phyloP scores from a whole-genome alignment of 2,797 vertebrate genomes.

The Lacerta bilineata region DNA sequence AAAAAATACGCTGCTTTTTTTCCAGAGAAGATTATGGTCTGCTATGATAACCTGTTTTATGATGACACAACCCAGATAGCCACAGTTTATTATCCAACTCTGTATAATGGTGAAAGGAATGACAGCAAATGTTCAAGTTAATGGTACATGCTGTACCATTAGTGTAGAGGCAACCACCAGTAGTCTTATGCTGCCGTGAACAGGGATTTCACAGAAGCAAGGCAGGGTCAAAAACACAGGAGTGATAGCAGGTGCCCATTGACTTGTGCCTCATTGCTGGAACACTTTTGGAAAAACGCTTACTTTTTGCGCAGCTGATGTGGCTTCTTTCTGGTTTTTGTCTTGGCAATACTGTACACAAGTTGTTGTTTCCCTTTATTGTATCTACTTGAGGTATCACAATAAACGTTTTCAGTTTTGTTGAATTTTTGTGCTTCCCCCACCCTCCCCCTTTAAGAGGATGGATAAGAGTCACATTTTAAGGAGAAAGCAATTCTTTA shows the following conservation, averaged over 20 bases:
- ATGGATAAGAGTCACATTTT: neutral
- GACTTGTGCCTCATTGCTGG: constrained; percentile 86
- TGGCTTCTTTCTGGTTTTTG: constrained; percentile 89
- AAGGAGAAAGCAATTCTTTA: neutral
- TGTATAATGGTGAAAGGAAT: constrained; percentile 6
- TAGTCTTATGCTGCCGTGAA: constrained; percentile 67
- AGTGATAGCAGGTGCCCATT: constrained; percentile 82
- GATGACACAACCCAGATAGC: neutral
- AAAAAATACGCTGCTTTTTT: neutral
- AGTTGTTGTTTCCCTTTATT: constrained; percentile 92
- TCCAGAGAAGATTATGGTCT: constrained; percentile 14
- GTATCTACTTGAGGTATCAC: constrained; percentile 92
- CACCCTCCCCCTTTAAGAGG: neutral
- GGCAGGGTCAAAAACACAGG: constrained; percentile 84
- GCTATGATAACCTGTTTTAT: constrained; percentile 15
- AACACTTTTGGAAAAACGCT: constrained; percentile 76
- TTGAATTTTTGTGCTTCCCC: constrained; percentile 48
- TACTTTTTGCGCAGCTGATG: constrained; percentile 86
- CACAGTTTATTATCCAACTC: constrained; percentile 12
- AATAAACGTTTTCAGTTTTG: constrained; percentile 92
- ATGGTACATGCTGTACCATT: constrained; percentile 33
- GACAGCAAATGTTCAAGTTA: constrained; percentile 54
- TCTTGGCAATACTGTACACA: constrained; percentile 89
- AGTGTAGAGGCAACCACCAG: constrained; percentile 49
- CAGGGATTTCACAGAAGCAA: constrained; percentile 66